Evolutionary conservation across 2,113 vertebrate genomes (phyloP), one percentile per base, ranked within the genome.

Genomic region (Microcebus lehilahytsara): DNA sequence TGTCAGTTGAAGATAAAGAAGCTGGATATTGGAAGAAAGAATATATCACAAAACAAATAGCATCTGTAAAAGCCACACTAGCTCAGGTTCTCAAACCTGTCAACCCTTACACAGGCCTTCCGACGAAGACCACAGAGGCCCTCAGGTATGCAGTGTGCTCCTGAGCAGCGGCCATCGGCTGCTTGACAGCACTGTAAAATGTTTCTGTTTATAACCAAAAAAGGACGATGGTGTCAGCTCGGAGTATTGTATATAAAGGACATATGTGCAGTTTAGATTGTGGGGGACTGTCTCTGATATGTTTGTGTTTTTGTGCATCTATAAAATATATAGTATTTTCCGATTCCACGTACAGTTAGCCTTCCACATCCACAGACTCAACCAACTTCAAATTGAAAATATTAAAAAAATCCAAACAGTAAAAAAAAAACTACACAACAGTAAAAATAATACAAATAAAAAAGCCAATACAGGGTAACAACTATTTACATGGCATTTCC

Each of bases 11-110:
- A 83, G 98, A 99, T 80, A 97, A 40, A 69, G 95, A 98, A 27
- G 94, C 75, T n/a, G 99, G 99, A 20, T 98, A 99, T 90, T 99
- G 99, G 99, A 99, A 99, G 98, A 98, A 96, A 64, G 96, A 98
- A 67, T 99, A 99, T 93, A 98, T 99, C 72, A 94, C 86, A 30
- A 99, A 98, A 91, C 97, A 98, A 60, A 97, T 98, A 1, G 91
- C 98, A 20, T 85, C 95, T 93, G 98, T 98, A 92, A 97, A 96
- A 93, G 96, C 96, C 9, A 97, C 96, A 92, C 97, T 99, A 96
- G 98, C 96, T 79, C 98, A 49, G 46, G 97, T 98, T 30, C 98
- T 99, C 40, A 97, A 98, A 79, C 89, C 89, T 96, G 93, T 99
- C 92, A 99, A 98, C 97, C 93, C 89, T 46, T 98, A 98, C 95